These are phyloP conservation scores for Ceratitis capitata DNA, from an alignment of 1,140 invertebrate species.

Conservation along the genomic window DNA sequence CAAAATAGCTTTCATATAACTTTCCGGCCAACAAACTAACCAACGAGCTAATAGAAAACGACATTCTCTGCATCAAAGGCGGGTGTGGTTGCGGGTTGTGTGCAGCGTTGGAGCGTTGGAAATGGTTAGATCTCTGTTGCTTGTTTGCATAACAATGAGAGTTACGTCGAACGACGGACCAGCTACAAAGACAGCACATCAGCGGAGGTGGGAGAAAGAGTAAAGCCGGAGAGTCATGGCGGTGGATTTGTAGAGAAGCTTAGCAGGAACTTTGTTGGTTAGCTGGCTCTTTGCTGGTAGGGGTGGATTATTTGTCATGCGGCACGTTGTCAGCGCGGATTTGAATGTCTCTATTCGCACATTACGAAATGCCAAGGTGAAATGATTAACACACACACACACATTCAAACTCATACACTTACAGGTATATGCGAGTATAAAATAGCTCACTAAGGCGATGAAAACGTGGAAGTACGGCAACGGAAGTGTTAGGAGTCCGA, in stretches of 20 bases:
- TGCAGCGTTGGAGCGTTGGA: neutral
- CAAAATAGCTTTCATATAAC: neutral
- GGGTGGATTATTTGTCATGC: neutral
- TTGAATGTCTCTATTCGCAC: neutral
- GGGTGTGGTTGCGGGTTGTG: neutral
- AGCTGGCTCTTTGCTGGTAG: neutral
- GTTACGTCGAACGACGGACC: neutral
- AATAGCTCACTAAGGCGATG: neutral
- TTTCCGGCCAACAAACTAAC: constrained; percentile 7
- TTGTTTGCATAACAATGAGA: constrained; percentile 38
- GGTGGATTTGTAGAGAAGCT: neutral
- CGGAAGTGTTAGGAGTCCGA: neutral
- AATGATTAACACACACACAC: neutral
- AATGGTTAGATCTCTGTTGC: neutral
- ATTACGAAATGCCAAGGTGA: constrained; percentile 35
- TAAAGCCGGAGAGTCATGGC: neutral
- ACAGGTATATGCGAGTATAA: neutral
- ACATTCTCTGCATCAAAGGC: too few species aligned
- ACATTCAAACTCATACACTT: neutral
- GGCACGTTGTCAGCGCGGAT: constrained; percentile 1
- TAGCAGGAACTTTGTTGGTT: neutral
- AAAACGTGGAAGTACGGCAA: neutral
- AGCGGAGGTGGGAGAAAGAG: neutral
- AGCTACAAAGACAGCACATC: neutral
- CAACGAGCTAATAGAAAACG: neutral